Percentiles rank a stretch among this genome's conserved stretches.
Evolutionary conservation across 2,888 invertebrate species (phyloP).

Genomic region (Lamproptera curius): DNA sequence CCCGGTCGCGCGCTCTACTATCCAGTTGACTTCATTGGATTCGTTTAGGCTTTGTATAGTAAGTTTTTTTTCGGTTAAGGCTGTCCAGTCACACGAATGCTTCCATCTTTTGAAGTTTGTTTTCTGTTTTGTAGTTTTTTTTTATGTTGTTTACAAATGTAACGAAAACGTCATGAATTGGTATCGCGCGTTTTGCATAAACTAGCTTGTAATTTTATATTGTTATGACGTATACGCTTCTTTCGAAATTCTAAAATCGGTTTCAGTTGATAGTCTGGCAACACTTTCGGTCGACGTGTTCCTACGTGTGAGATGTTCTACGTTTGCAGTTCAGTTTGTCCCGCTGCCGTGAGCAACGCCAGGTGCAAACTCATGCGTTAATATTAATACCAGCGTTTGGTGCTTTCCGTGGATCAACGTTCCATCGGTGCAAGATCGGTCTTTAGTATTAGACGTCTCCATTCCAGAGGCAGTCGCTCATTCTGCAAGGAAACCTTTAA

Average conservation of each 20-base stretch:
- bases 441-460: constrained; percentile 53
- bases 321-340: no score
- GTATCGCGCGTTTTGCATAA: constrained; percentile 53
- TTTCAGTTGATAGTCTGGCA: no score
- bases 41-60: constrained; percentile 51
- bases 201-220: constrained; percentile 61
- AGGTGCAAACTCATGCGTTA: neutral
- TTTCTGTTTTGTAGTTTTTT: no score
- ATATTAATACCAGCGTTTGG: no score
- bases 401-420: no score
- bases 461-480: constrained; percentile 41
- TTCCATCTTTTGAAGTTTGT: constrained; percentile 53
- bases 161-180: constrained; percentile 66
- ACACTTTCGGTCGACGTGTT: constrained; percentile 12
- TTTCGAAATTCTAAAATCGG: constrained; percentile 29
- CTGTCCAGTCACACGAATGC: constrained; percentile 61
- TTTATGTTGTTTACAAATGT: neutral
- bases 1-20: constrained; percentile 5
- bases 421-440: no score
- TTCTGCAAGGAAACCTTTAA: constrained; percentile 21
- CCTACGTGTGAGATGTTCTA: no score
- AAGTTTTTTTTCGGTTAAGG: constrained; percentile 42
- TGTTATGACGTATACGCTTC: constrained; percentile 57
- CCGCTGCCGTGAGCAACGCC: neutral
- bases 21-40: constrained; percentile 21